Base-by-base conservation (phyloP, 2,888 invertebrate species). In the Tuta absoluta region DNA sequence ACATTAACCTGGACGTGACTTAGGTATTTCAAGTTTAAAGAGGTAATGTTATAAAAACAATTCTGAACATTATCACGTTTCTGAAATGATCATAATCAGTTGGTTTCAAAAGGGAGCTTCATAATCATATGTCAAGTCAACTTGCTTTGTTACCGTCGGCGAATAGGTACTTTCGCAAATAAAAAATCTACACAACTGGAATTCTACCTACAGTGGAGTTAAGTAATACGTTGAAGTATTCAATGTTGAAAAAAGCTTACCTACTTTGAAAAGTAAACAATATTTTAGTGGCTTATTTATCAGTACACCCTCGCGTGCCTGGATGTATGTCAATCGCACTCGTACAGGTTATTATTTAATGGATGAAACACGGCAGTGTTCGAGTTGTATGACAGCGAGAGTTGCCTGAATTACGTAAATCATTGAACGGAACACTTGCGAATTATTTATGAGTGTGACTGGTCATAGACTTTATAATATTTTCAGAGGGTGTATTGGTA, bases 261-360 rank as follows among this genome's bases (percentile, higher is more conserved):
- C 19, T 19, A 51, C 28, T 53, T 53, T 17, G 33, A 56, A 56
- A n/a, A 19, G 33, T 56, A 33, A 33, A 33, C 56, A 56, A 24
- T 33, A 56, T 33, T 24, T 14, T 8, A 24, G 28, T 23, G 24
- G n/a, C 21, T 14, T 56, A 56, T 56, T 33, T 56, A 33, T 33
- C 53, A 21, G 14, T 12, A 33, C 33, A 33, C 79, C 78, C 75
- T 58, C 63, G 41, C 61, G 61, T 61, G 61, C 1, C 62, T 69
- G 68, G 67, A 79, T 78, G 76, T 82, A 78, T 79, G 80, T 84
- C 83, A 85, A 85, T 82, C 77, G 69, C 68, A 51, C 45, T 45
- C n/a, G 28, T 17, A 24, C 28, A 38, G 11, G 33, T 84, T 83
- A 86, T 84, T 85, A 87, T 85, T 87, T 81, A 85, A 82, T 80